Percentiles rank a stretch among this genome's conserved stretches.
Conservation (phyloP, 2,888 invertebrate genomes). For the Eueremaeus valkanovi region DNA sequence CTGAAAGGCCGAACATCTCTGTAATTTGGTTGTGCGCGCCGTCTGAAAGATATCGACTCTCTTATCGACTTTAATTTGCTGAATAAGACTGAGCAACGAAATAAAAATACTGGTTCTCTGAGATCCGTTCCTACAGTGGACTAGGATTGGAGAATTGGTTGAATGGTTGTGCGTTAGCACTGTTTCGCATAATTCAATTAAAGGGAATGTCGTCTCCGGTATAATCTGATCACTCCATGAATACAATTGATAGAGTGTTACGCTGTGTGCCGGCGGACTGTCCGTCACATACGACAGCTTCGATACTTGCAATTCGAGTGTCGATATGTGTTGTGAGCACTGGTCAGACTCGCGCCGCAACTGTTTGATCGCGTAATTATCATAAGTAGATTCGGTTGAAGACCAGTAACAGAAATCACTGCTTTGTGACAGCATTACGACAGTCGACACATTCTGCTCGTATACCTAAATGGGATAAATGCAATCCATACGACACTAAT, state of each 20-base stretch:
- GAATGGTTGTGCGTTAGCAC: conserved; percentile 6
- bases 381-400: conserved; percentile 66
- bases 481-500: too few relatives aligned
- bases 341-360: neutral
- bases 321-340: neutral
- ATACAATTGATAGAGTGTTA: conserved; percentile 35
- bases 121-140: conserved; percentile 64
- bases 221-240: conserved; percentile 26
- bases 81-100: conserved; percentile 76
- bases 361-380: conserved; percentile 79
- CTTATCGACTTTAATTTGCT: conserved; percentile 75
- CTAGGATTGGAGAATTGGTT: conserved; percentile 34
- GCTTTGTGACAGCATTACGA: conserved; percentile 85
- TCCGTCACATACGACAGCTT: conserved; percentile 20
- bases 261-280: neutral
- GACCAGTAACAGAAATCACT: conserved; percentile 80
- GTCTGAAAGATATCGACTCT: conserved; percentile 80
- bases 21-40: conserved; percentile 74
- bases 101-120: conserved; percentile 86
- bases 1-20: conserved; percentile 75
- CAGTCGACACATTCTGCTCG: conserved; percentile 78
- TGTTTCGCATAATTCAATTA: conserved; percentile 37
- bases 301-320: neutral
- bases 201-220: conserved; percentile 32
- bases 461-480: conserved; percentile 74